phyloP scores from a whole-genome alignment of 2,797 vertebrate species.

The Cynopterus sphinx region DNA sequence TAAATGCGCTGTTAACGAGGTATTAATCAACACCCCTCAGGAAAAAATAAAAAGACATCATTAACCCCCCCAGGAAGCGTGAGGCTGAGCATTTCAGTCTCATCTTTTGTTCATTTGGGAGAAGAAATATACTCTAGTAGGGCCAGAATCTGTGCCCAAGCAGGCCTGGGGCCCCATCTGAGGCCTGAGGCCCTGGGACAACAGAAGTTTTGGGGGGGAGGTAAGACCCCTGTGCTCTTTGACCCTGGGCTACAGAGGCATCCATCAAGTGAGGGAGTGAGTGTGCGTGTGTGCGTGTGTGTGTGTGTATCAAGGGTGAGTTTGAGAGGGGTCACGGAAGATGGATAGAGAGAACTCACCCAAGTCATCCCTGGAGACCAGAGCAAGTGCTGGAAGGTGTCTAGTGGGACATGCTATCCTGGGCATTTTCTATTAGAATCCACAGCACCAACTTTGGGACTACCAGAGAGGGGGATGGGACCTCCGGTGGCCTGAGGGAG shows the following conservation, averaged over 20 bases:
- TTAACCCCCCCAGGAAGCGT: conserved; percentile 54
- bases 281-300: background rate
- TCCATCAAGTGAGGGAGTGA: background rate
- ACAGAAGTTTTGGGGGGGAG: background rate
- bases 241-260: conserved; percentile 45
- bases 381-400: background rate
- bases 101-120: conserved; percentile 74
- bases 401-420: background rate
- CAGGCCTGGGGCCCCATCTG: conserved; percentile 4
- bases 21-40: conserved; percentile 82
- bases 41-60: conserved; percentile 78
- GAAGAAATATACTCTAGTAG: conserved; percentile 56
- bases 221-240: conserved; percentile 54
- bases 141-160: conserved; percentile 43
- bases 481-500: background rate
- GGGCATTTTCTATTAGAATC: background rate
- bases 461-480: background rate
- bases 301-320: background rate
- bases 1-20: conserved; percentile 82
- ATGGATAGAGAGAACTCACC: background rate
- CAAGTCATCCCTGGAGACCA: background rate
- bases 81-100: conserved; percentile 53
- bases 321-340: background rate
- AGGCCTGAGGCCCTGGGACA: background rate
- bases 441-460: background rate